These are phyloP conservation scores for Zenarchopterus dispar DNA, from an alignment of 2,797 vertebrate species.

Conservation along the genomic window DNA sequence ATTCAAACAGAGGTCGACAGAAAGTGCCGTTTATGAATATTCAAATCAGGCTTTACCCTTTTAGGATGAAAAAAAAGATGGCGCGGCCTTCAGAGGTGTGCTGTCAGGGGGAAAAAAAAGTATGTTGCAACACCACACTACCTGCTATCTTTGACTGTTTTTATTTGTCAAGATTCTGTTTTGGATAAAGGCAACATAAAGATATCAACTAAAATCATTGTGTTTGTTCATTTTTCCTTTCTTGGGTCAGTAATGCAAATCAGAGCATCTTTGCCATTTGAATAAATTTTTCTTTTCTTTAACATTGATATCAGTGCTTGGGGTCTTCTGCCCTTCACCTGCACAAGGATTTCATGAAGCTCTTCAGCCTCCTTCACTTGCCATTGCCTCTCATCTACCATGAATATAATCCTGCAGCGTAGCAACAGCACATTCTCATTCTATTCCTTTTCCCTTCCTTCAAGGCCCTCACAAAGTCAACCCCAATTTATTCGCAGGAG, in stretches of 20 bases:
- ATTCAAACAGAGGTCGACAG: constrained; percentile 43
- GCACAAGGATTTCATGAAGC: constrained; percentile 41
- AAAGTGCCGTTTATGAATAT: constrained; percentile 64
- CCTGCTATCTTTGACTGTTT: constrained; percentile 17
- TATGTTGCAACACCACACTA: constrained; percentile 17
- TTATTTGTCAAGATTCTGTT: constrained; percentile 28
- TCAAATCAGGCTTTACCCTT: constrained; percentile 65
- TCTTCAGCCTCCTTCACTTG: constrained; percentile 43
- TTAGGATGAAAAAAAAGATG: constrained; percentile 25
- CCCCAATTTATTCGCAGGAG: constrained; percentile 73
- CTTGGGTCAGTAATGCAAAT: too few species aligned
- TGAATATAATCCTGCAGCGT: constrained; percentile 67
- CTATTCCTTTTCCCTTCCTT: constrained; percentile 68
- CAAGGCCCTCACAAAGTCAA: constrained; percentile 76
- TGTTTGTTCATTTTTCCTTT: constrained; percentile 6
- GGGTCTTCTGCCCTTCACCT: constrained; percentile 54
- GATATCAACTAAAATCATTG: constrained; percentile 10
- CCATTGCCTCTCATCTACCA: constrained; percentile 51
- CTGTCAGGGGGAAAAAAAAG: constrained; percentile 27
- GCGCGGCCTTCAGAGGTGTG: constrained; percentile 35
- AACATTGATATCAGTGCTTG: not conserved
- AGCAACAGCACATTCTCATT: constrained; percentile 69
- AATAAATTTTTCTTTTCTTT: constrained; percentile 25
- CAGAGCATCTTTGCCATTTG: constrained; percentile 18
- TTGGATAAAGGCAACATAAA: constrained; percentile 29